Conservation (phyloP, 2,113 vertebrate genomes). For the Hypocryptadius cinnamomeus region DNA sequence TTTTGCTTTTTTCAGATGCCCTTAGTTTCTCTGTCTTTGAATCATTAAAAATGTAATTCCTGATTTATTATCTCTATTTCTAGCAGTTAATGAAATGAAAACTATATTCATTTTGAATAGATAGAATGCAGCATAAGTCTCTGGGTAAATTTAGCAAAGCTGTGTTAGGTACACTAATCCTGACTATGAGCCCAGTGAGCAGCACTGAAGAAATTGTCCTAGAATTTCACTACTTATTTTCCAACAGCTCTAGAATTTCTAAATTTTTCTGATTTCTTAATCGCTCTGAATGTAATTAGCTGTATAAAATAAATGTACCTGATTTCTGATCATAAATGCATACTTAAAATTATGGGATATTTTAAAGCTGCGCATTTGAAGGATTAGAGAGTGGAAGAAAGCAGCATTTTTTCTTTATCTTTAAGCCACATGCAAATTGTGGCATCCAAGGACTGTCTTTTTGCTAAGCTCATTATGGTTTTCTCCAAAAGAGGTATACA, state of each 20-base stretch:
- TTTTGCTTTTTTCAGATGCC: background rate
- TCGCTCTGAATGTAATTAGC: background rate
- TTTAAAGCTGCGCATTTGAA: constrained; percentile 26
- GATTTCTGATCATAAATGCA: constrained; percentile 3
- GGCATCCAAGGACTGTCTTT: background rate
- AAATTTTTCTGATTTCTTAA: background rate
- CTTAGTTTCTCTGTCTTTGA: background rate
- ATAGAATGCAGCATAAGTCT: background rate
- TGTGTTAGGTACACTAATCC: background rate
- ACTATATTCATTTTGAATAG: background rate
- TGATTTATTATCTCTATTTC: background rate
- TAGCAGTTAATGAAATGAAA: background rate
- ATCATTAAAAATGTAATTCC: background rate
- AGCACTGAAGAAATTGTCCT: background rate
- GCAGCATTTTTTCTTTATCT: constrained; percentile 38
- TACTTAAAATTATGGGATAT: background rate
- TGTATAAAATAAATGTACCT: background rate
- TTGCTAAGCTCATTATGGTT: constrained; percentile 42
- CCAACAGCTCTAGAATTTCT: background rate
- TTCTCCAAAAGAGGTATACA: constrained; percentile 14
- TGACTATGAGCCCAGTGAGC: background rate
- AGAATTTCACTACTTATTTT: background rate
- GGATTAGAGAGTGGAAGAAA: background rate
- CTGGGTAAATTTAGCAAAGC: background rate
- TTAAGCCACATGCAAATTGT: constrained; percentile 15